These are phyloP conservation scores for Ceriagrion tenellum DNA, from an alignment of 2,888 invertebrate genomes.

Conservation along the genomic window DNA sequence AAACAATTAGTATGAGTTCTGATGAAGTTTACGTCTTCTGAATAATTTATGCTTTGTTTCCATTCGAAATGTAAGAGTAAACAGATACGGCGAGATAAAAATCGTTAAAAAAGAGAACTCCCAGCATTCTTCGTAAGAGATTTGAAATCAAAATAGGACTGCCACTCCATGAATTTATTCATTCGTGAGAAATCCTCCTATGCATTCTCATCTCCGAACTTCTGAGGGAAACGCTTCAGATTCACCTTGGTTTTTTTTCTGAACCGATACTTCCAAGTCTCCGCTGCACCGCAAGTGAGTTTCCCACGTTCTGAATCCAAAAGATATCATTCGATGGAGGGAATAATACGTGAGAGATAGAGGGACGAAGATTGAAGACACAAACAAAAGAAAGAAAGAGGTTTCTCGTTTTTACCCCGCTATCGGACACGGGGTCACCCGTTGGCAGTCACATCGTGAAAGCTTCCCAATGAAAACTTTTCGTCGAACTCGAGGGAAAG, in stretches of 20 bases:
- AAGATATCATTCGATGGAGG: neutral
- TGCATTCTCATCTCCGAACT: neutral
- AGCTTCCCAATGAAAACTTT: neutral
- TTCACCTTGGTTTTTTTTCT: neutral
- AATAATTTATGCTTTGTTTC: no score
- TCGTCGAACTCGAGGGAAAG: neutral
- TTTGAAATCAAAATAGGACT: neutral
- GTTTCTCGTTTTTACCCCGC: neutral
- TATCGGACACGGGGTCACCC: neutral
- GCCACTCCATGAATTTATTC: neutral
- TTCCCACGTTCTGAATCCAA: neutral
- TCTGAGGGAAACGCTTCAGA: neutral
- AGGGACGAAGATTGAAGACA: neutral
- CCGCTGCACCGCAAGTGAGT: neutral
- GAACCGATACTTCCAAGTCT: neutral
- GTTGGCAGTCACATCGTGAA: neutral
- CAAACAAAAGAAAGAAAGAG: neutral
- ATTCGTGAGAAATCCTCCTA: neutral
- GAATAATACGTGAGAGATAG: neutral
- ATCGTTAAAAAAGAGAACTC: no score
- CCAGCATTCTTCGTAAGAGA: no score
- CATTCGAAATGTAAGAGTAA: no score
- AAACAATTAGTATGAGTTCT: no score
- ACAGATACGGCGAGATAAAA: no score
- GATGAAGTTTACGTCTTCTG: no score